Evolutionary conservation across 2,797 vertebrate genomes (phyloP).

Genomic region (Gastrophryne carolinensis): DNA sequence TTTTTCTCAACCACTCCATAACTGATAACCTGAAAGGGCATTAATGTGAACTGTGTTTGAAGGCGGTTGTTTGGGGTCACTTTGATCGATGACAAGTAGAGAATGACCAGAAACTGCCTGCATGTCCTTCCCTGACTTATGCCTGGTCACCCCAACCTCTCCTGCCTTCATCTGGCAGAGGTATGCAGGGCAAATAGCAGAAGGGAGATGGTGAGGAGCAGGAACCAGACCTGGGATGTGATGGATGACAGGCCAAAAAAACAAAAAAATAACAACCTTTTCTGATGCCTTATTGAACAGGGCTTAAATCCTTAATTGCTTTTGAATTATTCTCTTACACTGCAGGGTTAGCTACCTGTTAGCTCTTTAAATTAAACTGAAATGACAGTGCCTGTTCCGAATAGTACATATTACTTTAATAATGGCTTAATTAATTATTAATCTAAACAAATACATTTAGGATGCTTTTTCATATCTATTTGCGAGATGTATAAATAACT

Average conservation of each 20-base stretch:
- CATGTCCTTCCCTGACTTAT: constrained; percentile 59
- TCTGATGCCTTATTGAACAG: too few relatives aligned
- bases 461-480: too few relatives aligned
- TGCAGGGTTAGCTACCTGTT: background rate
- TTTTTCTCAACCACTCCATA: constrained; percentile 60
- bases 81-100: constrained; percentile 88
- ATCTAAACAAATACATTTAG: background rate
- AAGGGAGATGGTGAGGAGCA: constrained; percentile 13
- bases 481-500: too few relatives aligned
- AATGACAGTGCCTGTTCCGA: background rate
- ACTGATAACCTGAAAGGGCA: constrained; percentile 67
- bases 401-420: background rate
- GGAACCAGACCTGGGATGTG: constrained; percentile 24
- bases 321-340: background rate
- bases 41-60: constrained; percentile 73
- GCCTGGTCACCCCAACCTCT: constrained; percentile 39
- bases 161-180: constrained; percentile 41
- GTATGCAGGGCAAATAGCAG: constrained; percentile 40
- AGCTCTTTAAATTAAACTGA: background rate
- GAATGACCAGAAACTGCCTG: constrained; percentile 80
- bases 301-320: too few relatives aligned
- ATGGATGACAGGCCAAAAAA: constrained; percentile 24
- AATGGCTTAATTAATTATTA: background rate
- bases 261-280: too few relatives aligned
- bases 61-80: constrained; percentile 73